phyloP scores from a whole-genome alignment of 2,888 invertebrate species.

The Azorinus chamasolen region DNA sequence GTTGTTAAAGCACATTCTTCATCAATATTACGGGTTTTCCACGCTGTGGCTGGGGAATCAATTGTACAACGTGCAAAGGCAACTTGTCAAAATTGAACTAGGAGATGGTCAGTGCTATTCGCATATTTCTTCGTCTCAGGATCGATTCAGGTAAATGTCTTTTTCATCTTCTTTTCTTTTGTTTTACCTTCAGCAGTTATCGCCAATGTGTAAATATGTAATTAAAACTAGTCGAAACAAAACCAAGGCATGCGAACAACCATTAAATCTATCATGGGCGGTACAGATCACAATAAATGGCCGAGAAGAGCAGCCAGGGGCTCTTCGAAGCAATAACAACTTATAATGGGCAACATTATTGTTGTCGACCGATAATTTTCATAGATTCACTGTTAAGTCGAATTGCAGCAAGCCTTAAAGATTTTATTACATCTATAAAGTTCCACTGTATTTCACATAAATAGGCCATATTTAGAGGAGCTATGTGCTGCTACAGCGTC shows the following conservation, averaged over 20 bases:
- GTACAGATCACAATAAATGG: slow-evolving; percentile 54
- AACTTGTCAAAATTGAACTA: too few relatives aligned
- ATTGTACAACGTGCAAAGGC: too few relatives aligned
- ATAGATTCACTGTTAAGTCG: slow-evolving; percentile 47
- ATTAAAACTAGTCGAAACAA: slow-evolving; percentile 39
- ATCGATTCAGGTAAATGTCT: slow-evolving; percentile 44
- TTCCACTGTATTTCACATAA: slow-evolving; percentile 61
- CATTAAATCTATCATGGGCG: slow-evolving; percentile 50
- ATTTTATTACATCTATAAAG: slow-evolving; percentile 62
- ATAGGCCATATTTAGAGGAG: slow-evolving; percentile 39
- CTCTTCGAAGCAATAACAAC: slow-evolving; percentile 54
- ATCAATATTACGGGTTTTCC: too few relatives aligned
- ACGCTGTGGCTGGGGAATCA: too few relatives aligned
- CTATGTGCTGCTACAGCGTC: too few relatives aligned
- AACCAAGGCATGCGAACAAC: slow-evolving; percentile 22
- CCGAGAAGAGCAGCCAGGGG: slow-evolving; percentile 45
- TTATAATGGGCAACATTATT: slow-evolving; percentile 60
- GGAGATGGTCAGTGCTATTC: too few relatives aligned
- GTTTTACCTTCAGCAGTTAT: background rate
- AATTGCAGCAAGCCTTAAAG: slow-evolving; percentile 54
- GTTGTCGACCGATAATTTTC: slow-evolving; percentile 61
- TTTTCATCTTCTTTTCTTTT: slow-evolving; percentile 5
- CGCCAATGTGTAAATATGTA: slow-evolving; percentile 32
- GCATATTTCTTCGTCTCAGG: slow-evolving; percentile 8
- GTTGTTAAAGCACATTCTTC: too few relatives aligned